Evolutionary conservation across 92 coral and sea anemone genomes (phyloP).

Genomic region (Epizoanthus scotinus): DNA sequence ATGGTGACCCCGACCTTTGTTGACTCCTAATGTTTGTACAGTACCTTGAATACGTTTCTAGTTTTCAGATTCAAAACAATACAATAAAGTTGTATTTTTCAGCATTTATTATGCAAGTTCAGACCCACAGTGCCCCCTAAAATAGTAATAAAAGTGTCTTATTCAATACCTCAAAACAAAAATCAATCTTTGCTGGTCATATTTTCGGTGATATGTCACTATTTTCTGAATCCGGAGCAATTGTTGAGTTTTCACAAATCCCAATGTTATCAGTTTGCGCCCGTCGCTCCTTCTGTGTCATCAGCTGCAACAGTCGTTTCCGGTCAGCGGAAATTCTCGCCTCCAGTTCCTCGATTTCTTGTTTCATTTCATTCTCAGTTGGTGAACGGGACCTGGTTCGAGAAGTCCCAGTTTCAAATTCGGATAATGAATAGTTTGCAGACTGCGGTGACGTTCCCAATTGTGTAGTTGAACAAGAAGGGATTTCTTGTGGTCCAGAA

Average conservation of each 20-base stretch:
- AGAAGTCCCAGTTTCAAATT: neutral
- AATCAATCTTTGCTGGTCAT: neutral
- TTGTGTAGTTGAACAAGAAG: conserved; percentile 6
- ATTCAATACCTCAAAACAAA: too few species aligned
- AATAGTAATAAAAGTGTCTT: too few species aligned
- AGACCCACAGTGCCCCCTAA: too few species aligned
- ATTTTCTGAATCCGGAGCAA: neutral
- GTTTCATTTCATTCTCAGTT: conserved; percentile 62
- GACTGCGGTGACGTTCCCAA: neutral
- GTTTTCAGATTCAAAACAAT: too few species aligned
- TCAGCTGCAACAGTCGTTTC: conserved; percentile 62
- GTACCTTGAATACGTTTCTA: too few species aligned
- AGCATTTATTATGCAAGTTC: too few species aligned
- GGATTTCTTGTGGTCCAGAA: neutral
- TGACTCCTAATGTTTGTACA: too few species aligned
- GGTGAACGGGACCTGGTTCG: conserved; percentile 40
- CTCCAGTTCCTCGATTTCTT: conserved; percentile 83
- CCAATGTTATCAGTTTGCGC: neutral
- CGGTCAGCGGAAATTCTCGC: conserved; percentile 68
- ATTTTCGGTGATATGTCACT: neutral
- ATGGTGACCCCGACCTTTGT: too few species aligned
- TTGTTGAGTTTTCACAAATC: neutral
- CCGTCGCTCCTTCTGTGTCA: conserved; percentile 62
- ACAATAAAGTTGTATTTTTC: too few species aligned
- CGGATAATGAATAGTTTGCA: neutral